Base-by-base conservation (phyloP, 2,888 invertebrate genomes). In the Fragum sueziense region DNA sequence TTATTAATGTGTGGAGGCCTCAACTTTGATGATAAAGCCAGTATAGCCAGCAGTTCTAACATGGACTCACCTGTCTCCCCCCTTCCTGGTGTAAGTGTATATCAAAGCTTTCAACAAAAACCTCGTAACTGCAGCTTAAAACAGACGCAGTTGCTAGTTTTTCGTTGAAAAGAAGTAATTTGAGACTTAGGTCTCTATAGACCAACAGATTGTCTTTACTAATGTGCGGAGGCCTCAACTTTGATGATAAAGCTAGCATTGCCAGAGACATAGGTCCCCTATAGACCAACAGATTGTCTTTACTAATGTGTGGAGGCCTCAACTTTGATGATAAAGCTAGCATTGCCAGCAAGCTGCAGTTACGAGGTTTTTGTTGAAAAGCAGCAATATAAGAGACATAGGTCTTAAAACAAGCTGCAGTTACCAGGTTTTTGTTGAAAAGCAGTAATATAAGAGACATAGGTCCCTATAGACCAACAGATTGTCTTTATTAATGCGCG, bases 1-100 rank as follows among this genome's bases (percentile, higher is more conserved):
- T 70, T 90, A 67, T 89, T 90, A 73, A 76, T 85, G 71, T 89
- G 90, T 80, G 89, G 90, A 11, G 84, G 80, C 17, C 52, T 84
- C 1, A 80, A 68, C 67, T 78, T 88, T 22, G 91, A 90, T 73
- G 89, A 89, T 69, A 76, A 87, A 52, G 86, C 87, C 37, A 90
- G 89, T 71, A 76, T 86, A 27, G 85, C 86, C 52, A 88, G 87
- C 76, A 86, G 87, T 70, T 86, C 89, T 9, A 87, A 86, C 70
- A 86, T 87, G 7, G 89, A 90, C 27, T 90, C 91, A 6, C 88
- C 90, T 67, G 85, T 85, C 34, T 88, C 89, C n/a, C 87, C 88
- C 25, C 87, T 88, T 9, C 87, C 89, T 61, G 86, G 88, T 62
- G 90, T 90, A 81, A 86, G 86, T 85, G 57, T 51, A n/a, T 2